Base-by-base conservation (phyloP, 2,797 vertebrate genomes). In the Euphonia xanthogaster region DNA sequence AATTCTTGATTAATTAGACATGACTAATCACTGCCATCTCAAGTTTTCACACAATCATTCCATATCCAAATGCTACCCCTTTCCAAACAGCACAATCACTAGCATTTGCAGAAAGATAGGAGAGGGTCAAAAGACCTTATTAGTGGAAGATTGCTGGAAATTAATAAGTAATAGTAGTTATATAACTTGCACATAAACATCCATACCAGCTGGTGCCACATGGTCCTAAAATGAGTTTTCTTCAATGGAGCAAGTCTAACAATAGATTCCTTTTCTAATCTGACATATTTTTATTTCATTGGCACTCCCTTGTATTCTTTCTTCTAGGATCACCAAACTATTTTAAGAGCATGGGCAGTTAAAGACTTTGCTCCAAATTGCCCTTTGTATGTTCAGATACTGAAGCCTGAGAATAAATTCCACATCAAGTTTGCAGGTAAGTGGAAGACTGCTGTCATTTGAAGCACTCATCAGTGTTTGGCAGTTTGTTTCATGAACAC, bases 311-410 rank as follows among this genome's bases (percentile, higher is more conserved):
- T 6, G 1, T 78, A 30, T 33, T 91, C 85, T 86, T 48, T 48
- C 55, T 95, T 94, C 95, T 95, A 99, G 99, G 99, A 99, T 96
- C 99, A 99, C 96, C 99, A 99, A 97, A 99, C 99, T 45, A 99
- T 99, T 97, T 96, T 99, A 96, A 99, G 99, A 97, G 99, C 99
- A 1, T 99, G 99, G 99, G 99, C 99, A 81, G 99, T 99, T 21
- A 99, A 99, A 97, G 99, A 99, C 94, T 99, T 99, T 92, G 99
- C 99, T 91, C 99, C 99, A 70, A 99, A 99, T 80, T 99, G 99
- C 76, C 99, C 99, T 63, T 98, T 99, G 54, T 99, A 99, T 48
- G 99, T 99, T 54, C 99, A 99, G 68, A 99, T 99, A 94, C 97
- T 99, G 94, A 99, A 99, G 96, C 99, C 99, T 30, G 99, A 99